Percentiles rank a stretch among this genome's conserved stretches.
These are phyloP conservation scores for Drosophila aff. DNA, from an alignment of 1,140 invertebrate species.

Conservation along the genomic window DNA sequence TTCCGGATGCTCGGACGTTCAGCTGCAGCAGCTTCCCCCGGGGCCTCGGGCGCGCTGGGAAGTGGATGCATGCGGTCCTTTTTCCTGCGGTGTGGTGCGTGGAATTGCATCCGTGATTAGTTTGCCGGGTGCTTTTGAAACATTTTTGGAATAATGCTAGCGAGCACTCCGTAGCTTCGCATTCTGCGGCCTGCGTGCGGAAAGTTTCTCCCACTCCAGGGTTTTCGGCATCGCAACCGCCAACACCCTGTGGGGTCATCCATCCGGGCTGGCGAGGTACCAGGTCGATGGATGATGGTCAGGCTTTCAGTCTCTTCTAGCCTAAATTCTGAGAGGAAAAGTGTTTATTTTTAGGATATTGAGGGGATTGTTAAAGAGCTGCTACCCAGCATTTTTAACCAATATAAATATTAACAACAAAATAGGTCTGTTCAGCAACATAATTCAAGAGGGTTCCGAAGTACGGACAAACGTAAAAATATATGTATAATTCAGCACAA, in stretches of 20 bases:
- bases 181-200: conserved; percentile 30
- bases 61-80: conserved; percentile 6
- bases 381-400: neutral
- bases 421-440: neutral
- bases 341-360: neutral
- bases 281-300: neutral
- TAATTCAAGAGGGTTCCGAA: neutral
- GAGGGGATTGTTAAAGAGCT: neutral
- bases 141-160: conserved; percentile 38
- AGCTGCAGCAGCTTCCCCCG: neutral
- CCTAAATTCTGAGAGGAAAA: too few relatives aligned
- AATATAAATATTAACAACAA: neutral
- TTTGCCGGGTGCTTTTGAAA: conserved; percentile 30
- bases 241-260: conserved; percentile 23
- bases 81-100: conserved; percentile 11
- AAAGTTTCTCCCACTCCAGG: conserved; percentile 7
- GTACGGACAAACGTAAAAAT: neutral
- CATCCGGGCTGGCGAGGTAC: neutral
- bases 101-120: conserved; percentile 48
- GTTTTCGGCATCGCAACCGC: conserved; percentile 4
- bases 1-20: conserved; percentile 3
- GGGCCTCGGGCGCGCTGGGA: neutral
- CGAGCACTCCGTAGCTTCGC: neutral
- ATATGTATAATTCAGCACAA: neutral
- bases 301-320: neutral